These are phyloP conservation scores for Alosa alosa DNA, from an alignment of 2,113 vertebrate species.

Conservation along the genomic window DNA sequence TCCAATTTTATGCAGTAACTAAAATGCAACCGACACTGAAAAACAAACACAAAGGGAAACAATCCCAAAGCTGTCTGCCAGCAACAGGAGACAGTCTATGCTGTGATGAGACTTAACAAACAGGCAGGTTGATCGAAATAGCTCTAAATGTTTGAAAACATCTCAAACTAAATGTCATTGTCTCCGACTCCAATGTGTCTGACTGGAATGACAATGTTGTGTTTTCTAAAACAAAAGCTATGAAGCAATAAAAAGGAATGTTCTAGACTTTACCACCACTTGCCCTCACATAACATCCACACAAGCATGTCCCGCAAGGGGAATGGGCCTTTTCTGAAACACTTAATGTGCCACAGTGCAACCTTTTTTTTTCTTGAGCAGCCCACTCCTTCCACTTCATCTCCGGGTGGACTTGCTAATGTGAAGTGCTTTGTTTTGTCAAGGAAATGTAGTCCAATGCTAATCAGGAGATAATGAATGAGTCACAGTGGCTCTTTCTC, in stretches of 20 bases:
- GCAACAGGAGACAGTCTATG: neutral
- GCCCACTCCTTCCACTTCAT: neutral
- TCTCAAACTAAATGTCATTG: neutral
- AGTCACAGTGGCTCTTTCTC: neutral
- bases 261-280: neutral
- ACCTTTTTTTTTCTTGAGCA: neutral
- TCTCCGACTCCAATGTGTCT: neutral
- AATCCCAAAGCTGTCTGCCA: neutral
- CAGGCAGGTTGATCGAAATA: neutral
- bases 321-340: conserved; percentile 33
- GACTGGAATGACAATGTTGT: neutral
- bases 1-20: neutral
- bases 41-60: neutral
- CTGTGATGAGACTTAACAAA: neutral
- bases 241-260: neutral
- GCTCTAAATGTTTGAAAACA: neutral
- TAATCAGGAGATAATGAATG: conserved; percentile 33
- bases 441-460: conserved; percentile 9
- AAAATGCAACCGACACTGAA: neutral
- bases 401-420: conserved; percentile 9
- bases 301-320: conserved; percentile 5
- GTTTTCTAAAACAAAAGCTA: neutral
- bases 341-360: conserved; percentile 27
- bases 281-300: neutral
- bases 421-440: conserved; percentile 19